Percentiles rank a stretch among this genome's conserved stretches.
Conservation (phyloP, 2,797 vertebrate species). For the Chanos chanos region DNA sequence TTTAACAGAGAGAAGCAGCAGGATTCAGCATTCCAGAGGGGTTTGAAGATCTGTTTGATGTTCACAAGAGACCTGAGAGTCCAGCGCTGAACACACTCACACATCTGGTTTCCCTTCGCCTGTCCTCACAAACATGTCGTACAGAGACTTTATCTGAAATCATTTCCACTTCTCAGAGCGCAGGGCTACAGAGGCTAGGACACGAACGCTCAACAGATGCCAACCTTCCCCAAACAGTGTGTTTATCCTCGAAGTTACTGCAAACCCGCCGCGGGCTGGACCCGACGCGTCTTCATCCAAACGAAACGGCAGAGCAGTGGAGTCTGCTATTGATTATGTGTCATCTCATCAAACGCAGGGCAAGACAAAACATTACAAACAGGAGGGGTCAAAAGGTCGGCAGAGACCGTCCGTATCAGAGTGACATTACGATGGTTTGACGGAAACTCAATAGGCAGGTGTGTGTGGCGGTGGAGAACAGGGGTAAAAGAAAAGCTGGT, state of each 20-base stretch:
- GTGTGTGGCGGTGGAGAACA: too few species aligned
- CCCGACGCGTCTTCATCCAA: conserved; percentile 24
- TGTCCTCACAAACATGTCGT: conserved; percentile 45
- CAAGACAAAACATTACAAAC: conserved; percentile 16
- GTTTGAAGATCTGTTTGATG: conserved; percentile 36
- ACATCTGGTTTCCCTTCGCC: conserved; percentile 48
- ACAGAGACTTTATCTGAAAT: conserved; percentile 44
- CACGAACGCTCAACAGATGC: conserved; percentile 40
- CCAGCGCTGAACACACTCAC: conserved; percentile 33
- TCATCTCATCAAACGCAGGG: conserved; percentile 19
- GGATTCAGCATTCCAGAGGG: conserved; percentile 32
- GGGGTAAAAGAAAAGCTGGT: too few species aligned
- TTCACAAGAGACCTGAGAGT: conserved; percentile 23
- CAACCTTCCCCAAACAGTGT: conserved; percentile 25
- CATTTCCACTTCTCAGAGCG: conserved; percentile 28
- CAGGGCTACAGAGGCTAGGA: conserved; percentile 37
- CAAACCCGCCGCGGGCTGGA: conserved; percentile 20
- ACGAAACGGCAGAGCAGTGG: conserved; percentile 14
- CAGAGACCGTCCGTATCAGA: too few species aligned
- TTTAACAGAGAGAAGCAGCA: conserved; percentile 35
- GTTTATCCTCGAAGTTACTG: conserved; percentile 10
- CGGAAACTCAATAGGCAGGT: too few species aligned
- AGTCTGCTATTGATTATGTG: conserved; percentile 33
- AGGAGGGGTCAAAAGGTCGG: too few species aligned
- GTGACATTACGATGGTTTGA: too few species aligned